Evolutionary conservation across 2,888 invertebrate genomes (phyloP).

Genomic region (Diloba caeruleocephala): DNA sequence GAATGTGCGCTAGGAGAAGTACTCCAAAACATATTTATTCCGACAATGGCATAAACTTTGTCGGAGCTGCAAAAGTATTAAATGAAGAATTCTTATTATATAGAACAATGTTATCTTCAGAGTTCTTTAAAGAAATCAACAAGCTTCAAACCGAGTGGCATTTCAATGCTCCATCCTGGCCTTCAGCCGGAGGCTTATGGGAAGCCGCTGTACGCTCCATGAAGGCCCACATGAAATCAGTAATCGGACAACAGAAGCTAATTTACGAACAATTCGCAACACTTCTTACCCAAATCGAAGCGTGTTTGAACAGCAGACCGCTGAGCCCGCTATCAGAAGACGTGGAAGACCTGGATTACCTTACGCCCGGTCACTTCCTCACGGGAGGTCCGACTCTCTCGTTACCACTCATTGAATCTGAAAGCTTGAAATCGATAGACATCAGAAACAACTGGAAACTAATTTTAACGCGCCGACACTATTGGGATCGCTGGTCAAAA

Average conservation of each 20-base stretch:
- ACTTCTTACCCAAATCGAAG: constrained; percentile 8
- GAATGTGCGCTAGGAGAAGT: too few relatives aligned
- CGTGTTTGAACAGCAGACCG: background rate
- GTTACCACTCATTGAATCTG: constrained; percentile 4
- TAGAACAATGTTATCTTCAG: background rate
- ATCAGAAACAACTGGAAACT: constrained; percentile 20
- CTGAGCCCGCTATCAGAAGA: constrained; percentile 21
- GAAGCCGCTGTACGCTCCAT: too few relatives aligned
- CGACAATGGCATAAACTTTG: constrained; percentile 17
- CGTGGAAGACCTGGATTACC: constrained; percentile 34
- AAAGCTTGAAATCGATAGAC: background rate
- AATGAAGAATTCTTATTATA: constrained; percentile 3
- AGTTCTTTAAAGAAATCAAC: too few relatives aligned
- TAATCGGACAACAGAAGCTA: too few relatives aligned
- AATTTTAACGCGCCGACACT: constrained; percentile 20
- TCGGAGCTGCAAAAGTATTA: background rate
- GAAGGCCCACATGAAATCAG: too few relatives aligned
- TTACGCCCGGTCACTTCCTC: constrained; percentile 51
- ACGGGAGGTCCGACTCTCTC: constrained; percentile 20
- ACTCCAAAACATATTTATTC: constrained; percentile 28
- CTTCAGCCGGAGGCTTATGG: too few relatives aligned
- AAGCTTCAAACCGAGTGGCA: too few relatives aligned
- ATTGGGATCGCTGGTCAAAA: constrained; percentile 12
- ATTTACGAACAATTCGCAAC: background rate
- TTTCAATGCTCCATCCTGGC: too few relatives aligned